Conservation (phyloP, 2,888 invertebrate species). For the Sesia apiformis region DNA sequence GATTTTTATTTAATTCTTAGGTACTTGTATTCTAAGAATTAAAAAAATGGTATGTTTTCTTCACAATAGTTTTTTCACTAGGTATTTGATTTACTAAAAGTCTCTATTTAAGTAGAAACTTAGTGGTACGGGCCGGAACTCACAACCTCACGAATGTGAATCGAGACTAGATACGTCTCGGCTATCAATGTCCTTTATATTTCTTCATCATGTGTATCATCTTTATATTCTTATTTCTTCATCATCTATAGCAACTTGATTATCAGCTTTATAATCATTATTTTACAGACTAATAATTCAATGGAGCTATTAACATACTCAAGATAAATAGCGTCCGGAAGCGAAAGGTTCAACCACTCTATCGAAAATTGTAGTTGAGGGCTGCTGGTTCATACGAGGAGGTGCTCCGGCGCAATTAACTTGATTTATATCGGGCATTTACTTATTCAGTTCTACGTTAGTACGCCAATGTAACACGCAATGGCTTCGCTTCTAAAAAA, state of each 20-base stretch:
- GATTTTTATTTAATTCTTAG: too few relatives aligned
- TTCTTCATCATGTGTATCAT: too few relatives aligned
- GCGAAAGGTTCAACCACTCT: constrained; percentile 31
- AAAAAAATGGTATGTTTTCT: too few relatives aligned
- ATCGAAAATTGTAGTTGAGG: constrained; percentile 51
- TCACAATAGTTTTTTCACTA: too few relatives aligned
- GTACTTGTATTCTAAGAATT: too few relatives aligned
- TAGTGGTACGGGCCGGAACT: too few relatives aligned
- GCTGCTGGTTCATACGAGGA: constrained; percentile 61
- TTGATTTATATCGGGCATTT: constrained; percentile 72
- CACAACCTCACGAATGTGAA: too few relatives aligned
- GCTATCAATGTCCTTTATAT: too few relatives aligned
- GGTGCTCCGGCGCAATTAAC: constrained; percentile 70
- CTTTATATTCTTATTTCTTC: not conserved
- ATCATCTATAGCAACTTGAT: not conserved
- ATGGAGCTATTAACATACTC: constrained; percentile 14
- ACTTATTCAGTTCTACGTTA: constrained; percentile 69
- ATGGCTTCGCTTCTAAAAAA: constrained; percentile 30
- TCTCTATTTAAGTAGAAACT: too few relatives aligned
- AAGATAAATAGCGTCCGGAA: constrained; percentile 35
- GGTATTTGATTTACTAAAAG: too few relatives aligned
- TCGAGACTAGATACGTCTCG: too few relatives aligned
- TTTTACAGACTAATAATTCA: constrained; percentile 4
- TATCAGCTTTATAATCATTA: not conserved
- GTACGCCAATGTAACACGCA: constrained; percentile 52